Percentiles rank a stretch among this genome's conserved stretches.
Evolutionary conservation across 2,113 vertebrate genomes (phyloP).

Genomic region (Rhadina sibilatrix): DNA sequence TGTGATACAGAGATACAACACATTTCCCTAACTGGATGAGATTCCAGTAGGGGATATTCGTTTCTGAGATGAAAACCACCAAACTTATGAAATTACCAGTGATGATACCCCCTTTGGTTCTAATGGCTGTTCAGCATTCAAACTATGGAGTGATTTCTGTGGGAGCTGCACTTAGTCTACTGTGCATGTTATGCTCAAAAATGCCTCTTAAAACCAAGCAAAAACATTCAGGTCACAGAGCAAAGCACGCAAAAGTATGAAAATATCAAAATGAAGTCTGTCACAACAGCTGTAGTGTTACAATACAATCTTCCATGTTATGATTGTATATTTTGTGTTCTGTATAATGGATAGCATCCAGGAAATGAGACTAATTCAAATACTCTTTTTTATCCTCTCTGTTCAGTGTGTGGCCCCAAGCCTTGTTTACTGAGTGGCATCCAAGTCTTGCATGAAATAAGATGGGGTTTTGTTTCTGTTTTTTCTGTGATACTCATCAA

Average conservation of each 20-base stretch:
- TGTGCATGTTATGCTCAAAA: background rate
- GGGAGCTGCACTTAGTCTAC: background rate
- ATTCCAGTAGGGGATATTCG: background rate
- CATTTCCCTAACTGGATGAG: background rate
- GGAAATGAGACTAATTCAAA: slow-evolving; percentile 50
- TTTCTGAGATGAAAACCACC: background rate
- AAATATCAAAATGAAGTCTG: slow-evolving; percentile 49
- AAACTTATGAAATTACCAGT: background rate
- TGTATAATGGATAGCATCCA: slow-evolving; percentile 57
- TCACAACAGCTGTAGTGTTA: slow-evolving; percentile 59
- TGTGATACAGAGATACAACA: background rate
- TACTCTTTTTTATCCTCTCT: slow-evolving; percentile 45
- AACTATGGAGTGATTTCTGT: background rate
- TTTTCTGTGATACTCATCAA: slow-evolving; percentile 57
- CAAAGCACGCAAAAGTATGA: background rate
- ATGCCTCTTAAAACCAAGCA: background rate
- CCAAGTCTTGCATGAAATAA: slow-evolving; percentile 54
- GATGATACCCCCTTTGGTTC: background rate
- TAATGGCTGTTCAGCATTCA: background rate
- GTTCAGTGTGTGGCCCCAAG: slow-evolving; percentile 60
- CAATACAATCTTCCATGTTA: slow-evolving; percentile 57
- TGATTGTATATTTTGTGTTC: slow-evolving; percentile 55
- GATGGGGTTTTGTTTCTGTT: slow-evolving; percentile 40
- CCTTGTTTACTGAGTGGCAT: slow-evolving; percentile 60
- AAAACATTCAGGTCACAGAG: slow-evolving; percentile 47